Evolutionary conservation across 2,113 vertebrate genomes (phyloP).

Genomic region (Vombatus ursinus): DNA sequence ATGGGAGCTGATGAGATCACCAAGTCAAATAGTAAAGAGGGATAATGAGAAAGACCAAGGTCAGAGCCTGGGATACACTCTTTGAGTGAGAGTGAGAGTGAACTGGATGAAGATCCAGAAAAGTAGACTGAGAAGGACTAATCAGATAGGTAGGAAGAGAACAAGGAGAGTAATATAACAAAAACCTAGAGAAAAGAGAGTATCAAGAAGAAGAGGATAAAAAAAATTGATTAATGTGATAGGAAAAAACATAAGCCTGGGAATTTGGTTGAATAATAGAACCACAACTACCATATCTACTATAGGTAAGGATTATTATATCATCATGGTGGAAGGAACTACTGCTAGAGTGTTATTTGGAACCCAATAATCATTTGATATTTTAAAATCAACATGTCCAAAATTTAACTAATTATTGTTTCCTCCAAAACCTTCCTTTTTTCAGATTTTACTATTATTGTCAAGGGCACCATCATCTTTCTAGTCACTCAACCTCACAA

Average conservation of each 20-base stretch:
- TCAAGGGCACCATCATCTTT: not conserved
- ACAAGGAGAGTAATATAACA: not conserved
- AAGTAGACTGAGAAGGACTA: not conserved
- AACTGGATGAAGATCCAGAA: not conserved
- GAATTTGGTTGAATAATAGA: not conserved
- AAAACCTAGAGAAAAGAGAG: not conserved
- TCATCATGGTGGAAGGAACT: not conserved
- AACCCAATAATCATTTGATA: not conserved
- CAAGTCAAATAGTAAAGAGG: not conserved
- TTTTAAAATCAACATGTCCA: not conserved
- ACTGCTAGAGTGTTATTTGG: not conserved
- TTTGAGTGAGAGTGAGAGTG: not conserved
- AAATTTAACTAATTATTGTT: not conserved
- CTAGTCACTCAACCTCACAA: not conserved
- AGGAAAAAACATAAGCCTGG: not conserved
- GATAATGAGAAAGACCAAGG: not conserved
- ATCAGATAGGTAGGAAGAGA: not conserved
- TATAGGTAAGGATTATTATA: not conserved
- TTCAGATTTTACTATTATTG: not conserved
- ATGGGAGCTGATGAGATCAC: not conserved
- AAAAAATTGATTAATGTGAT: not conserved
- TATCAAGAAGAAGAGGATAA: not conserved
- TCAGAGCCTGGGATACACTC: not conserved
- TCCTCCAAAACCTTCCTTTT: not conserved
- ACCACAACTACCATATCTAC: not conserved